Evolutionary conservation across 2,888 invertebrate species (phyloP), one percentile per base, ranked within the genome.

Genomic region (Archaeoteleia sp.): DNA sequence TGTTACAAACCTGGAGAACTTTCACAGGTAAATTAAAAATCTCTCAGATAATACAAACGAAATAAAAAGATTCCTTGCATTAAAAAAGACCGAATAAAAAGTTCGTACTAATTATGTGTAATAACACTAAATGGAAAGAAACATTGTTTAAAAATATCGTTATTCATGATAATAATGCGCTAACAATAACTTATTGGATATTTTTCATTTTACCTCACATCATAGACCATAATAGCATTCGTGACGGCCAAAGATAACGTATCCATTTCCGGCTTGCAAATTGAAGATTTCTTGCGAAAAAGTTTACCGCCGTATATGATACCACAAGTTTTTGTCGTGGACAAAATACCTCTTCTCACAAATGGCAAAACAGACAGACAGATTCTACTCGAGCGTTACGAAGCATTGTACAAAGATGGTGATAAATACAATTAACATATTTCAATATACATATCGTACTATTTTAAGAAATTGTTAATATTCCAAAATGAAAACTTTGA

Each of bases 291-390:
- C 12, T 85, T 95, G 43, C 89, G 89, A 78, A 88, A 88, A 45
- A 88, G 88, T 51, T 86, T 95, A 2, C 91, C 93, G 0, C 86
- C 89, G 3, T 95, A 95, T 77, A 94, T 95, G 93, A 88, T 93
- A 10, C 95, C 95, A 0, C 83, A 90, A 88, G 89, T 93, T 0
- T 89, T 93, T 12, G 86, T 92, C 0, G 85, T 95, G 7, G 92
- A 94, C 12, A 88, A 83, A n/a, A 88, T 96, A 49, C 95, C 95
- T 0, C 85, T 94, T 15, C 86, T 95, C 20, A 93, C 94, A 0
- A 96, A 95, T 80, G 96, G 95, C 0, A 96, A 96, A 86, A 92
- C 92, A 4, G 95, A 96, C 84, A 87, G 95, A 25, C 95, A 95
- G 79, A 87, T 90, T 0, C 83, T 96, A 23, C 84, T 95, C 46